A percentile compares a stretch with the other conserved stretches of the same genome.
Conservation (phyloP, 2,797 vertebrate species). For the Yasuhikotakia modesta region DNA sequence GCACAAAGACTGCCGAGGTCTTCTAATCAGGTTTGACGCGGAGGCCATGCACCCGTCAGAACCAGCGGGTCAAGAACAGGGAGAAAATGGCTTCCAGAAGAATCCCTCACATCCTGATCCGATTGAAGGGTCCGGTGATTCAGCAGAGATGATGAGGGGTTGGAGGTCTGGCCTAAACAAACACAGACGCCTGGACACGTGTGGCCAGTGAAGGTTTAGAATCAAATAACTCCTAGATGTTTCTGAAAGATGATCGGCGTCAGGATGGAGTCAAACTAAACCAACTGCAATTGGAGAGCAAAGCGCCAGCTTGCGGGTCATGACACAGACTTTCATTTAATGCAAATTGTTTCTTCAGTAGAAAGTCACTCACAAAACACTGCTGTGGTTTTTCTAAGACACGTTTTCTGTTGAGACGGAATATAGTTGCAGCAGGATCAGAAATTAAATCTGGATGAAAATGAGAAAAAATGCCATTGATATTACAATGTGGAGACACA, state of each 20-base stretch:
- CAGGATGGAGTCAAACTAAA: conserved; percentile 25
- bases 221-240: conserved; percentile 1
- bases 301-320: neutral
- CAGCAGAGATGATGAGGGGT: conserved; percentile 55
- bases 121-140: conserved; percentile 66
- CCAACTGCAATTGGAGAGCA: conserved; percentile 19
- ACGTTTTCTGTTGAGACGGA: conserved; percentile 3
- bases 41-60: conserved; percentile 66
- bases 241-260: neutral
- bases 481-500: no score
- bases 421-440: no score
- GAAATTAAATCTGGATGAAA: no score
- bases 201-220: conserved; percentile 39
- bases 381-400: neutral
- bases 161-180: conserved; percentile 68
- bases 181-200: conserved; percentile 67
- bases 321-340: neutral
- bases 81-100: conserved; percentile 83
- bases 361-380: neutral
- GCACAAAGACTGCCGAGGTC: conserved; percentile 49
- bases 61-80: conserved; percentile 60
- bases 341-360: conserved; percentile 7
- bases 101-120: conserved; percentile 71
- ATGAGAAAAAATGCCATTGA: no score
- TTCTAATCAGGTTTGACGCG: conserved; percentile 77